Evolutionary conservation across 1,140 invertebrate species (phyloP), one percentile per base, ranked within the genome.

Genomic region (Mycetomoellerius zeteki): DNA sequence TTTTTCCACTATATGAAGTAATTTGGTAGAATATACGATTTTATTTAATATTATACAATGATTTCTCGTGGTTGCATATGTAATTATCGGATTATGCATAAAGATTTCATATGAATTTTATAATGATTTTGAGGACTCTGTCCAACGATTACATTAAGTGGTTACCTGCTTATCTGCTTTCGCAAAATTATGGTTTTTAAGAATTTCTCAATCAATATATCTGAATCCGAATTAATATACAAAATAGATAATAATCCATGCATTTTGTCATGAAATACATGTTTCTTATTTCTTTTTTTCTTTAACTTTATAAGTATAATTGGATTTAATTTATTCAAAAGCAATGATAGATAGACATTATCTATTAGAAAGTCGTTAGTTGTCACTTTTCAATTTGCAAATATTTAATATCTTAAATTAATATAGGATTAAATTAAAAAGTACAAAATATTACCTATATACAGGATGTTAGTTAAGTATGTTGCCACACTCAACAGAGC

Each of bases 401-500:
- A 43, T 8, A 33, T 76, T 76, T 37, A 43, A 24, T 43, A 27
- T 43, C 7, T 60, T 47, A 62, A 21, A 24, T 37, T 58, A 0
- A 60, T 6, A 43, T 24, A 16, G 24, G 24, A 43, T 60, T 77
- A 8, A 62, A 77, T 27, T 77, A 27, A 77, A 14, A 16, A 12
- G 6, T 75, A 54, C 8, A 58, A 56, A 52, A 75, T 60, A 21
- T 58, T 37, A n/a, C n/a, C n/a, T n/a, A n/a, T n/a, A n/a, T n/a
- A n/a, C n/a, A n/a, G n/a, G n/a, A n/a, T n/a, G n/a, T n/a, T n/a
- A n/a, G n/a, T n/a, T n/a, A n/a, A n/a, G n/a, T n/a, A n/a, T n/a
- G n/a, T n/a, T n/a, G n/a, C n/a, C n/a, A n/a, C n/a, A n/a, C n/a
- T n/a, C n/a, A n/a, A n/a, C n/a, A n/a, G n/a, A n/a, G n/a, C n/a